Base-by-base conservation (phyloP, 2,888 invertebrate genomes). In the Leptothorax acervorum region DNA sequence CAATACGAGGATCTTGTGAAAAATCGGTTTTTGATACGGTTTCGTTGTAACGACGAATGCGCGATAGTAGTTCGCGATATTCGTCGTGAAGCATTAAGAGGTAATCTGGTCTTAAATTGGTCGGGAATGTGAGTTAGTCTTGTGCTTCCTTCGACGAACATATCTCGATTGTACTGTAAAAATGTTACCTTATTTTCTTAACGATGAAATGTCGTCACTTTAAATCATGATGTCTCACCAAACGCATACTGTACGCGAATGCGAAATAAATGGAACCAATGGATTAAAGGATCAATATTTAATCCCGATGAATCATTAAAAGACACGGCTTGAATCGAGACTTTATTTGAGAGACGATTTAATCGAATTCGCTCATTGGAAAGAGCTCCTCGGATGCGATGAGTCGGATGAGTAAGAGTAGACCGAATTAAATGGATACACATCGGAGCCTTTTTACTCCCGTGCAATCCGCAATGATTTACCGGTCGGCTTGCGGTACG, bases 391-490 rank as follows among this genome's bases (percentile, higher is more conserved):
- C 48, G 70, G 48, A 48, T 48, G 60, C 79, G 79, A 71, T 39
- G 71, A 81, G 48, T 71, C 48, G 71, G 39, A 53, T 39, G 71
- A 81, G 48, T 71, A 60, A 81, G 39, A 53, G 74, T 81, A 60
- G 71, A 79, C 39, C 60, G 60, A 81, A 81, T 81, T 60, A 81
- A 81, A 81, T 70, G 71, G 79, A 70, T 81, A 81, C 79, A 81
- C 71, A 48, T 81, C 79, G 60, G 23, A 60, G 48, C 31, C 60
- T 81, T 71, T 71, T 81, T 81, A 60, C 57, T 60, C 5, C 23
- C 35, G 48, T 48, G 39, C 48, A 81, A 70, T 81, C 71, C 71
- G 60, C 79, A 35, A 81, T 81, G 70, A 81, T 82, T 76, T 76
- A 82, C 63, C 62, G 63, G 79, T 53, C 31, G 63, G 55, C 76